A percentile compares a stretch with the other conserved stretches of the same genome.
phyloP scores from a whole-genome alignment of 1,140 invertebrate species.

The Triops cancriformis region DNA sequence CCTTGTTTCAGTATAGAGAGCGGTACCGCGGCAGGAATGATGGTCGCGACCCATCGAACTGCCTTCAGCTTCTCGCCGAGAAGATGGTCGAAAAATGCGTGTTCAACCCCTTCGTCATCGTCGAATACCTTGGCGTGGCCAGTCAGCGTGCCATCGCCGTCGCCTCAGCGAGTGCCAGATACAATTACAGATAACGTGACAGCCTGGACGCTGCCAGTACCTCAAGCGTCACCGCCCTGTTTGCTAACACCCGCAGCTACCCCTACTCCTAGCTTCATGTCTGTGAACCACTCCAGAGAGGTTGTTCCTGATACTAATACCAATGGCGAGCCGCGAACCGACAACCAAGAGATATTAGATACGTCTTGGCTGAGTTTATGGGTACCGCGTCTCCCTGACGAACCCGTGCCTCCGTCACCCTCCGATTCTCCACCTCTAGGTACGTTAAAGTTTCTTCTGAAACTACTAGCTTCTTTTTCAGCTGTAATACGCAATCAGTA shows the following conservation, averaged over 20 bases:
- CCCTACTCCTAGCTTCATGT: neutral
- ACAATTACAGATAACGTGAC: neutral
- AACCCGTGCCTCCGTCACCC: neutral
- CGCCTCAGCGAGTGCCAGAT: constrained; percentile 7
- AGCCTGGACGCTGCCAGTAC: neutral
- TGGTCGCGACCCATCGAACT: neutral
- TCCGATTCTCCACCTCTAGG: neutral
- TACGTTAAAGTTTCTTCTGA: neutral
- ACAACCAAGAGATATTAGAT: neutral
- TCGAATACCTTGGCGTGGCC: neutral
- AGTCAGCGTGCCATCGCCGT: neutral
- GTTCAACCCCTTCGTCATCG: neutral
- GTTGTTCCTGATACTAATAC: neutral
- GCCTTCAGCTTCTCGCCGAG: neutral
- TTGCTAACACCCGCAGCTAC: neutral
- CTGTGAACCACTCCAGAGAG: neutral
- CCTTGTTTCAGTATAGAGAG: neutral
- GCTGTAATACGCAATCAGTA: no score
- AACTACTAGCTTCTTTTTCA: neutral
- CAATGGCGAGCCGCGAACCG: neutral
- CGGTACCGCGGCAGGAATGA: neutral
- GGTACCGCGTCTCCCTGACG: neutral
- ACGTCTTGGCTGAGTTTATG: neutral
- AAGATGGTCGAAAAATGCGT: neutral
- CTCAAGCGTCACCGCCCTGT: constrained; percentile 2